Percentiles rank a stretch among this genome's conserved stretches.
Conservation (phyloP, 2,797 vertebrate genomes). For the Naso thynnoides region DNA sequence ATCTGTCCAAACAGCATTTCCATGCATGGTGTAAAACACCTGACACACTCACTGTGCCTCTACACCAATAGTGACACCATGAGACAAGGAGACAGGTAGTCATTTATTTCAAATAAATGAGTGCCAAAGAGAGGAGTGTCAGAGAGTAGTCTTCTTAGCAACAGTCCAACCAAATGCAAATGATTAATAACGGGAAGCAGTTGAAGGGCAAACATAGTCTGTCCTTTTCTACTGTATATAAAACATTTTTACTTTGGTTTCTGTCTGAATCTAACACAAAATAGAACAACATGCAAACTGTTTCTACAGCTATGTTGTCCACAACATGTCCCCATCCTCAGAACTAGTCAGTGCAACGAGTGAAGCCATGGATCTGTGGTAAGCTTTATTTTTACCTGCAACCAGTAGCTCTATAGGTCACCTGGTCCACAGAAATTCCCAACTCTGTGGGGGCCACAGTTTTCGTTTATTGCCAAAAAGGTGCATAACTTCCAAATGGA, state of each 20-base stretch:
- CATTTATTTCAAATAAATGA: slow-evolving; percentile 23
- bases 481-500: too few relatives aligned
- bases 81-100: slow-evolving; percentile 3
- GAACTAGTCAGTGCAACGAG: not conserved
- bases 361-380: not conserved
- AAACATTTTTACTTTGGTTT: too few relatives aligned
- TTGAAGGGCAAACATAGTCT: not conserved
- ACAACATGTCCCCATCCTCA: not conserved
- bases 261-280: too few relatives aligned
- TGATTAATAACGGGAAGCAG: not conserved
- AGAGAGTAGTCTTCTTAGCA: not conserved
- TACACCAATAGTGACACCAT: slow-evolving; percentile 29
- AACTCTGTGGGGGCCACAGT: too few relatives aligned
- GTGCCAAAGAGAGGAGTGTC: slow-evolving; percentile 13
- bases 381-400: not conserved
- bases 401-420: too few relatives aligned
- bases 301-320: not conserved
- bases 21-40: slow-evolving; percentile 46
- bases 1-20: slow-evolving; percentile 45
- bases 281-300: too few relatives aligned
- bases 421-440: too few relatives aligned
- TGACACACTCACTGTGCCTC: slow-evolving; percentile 29
- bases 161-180: not conserved
- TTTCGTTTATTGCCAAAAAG: too few relatives aligned
- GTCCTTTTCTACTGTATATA: too few relatives aligned